Evolutionary conservation across 2,113 vertebrate genomes (phyloP), one percentile per base, ranked within the genome.

Genomic region (Glaucomys volans): DNA sequence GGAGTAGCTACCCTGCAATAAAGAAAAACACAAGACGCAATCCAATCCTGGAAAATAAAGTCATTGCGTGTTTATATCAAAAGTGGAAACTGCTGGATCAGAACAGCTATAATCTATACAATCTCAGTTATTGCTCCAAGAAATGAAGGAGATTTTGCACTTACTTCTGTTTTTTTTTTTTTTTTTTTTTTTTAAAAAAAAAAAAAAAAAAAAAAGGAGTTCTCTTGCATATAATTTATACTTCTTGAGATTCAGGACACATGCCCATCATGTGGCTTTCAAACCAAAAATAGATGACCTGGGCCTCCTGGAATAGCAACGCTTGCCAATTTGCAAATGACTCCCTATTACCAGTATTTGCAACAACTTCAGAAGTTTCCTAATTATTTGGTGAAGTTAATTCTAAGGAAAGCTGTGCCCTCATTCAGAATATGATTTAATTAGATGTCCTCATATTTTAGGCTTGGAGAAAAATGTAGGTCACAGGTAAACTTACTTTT

Each of bases 381-480:
- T 96, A 93, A 96, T 96, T 96, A 93, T 97, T 97, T 92, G 76
- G 76, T 71, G 95, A 97, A 96, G 88, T 97, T 96, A 95, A 93
- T 95, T 97, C 95, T 54, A 87, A 91, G 57, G 71, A 91, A 96
- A 93, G 66, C 75, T 90, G 57, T 90, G 86, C 16, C 93, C 93
- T 96, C 83, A 81, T 96, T 94, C 87, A 83, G 86, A 87, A 81
- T 94, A 91, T 91, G 72, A 96, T 97, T 97, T 96, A 96, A 97
- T 96, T 97, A 96, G 91, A 50, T 90, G 66, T 69, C 67, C 83
- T 95, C 37, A 67, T 87, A 83, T 20, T 11, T 20, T 11, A 91
- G 71, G 9, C 59, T 93, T 74, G 62, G 32, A 79, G 72, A 96
- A 87, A 94, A 92, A 91, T 90, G 59, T 7, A 90, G 83, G 91